phyloP scores from a whole-genome alignment of 1,140 invertebrate species.

The Aphaenogaster ashmeadi region DNA sequence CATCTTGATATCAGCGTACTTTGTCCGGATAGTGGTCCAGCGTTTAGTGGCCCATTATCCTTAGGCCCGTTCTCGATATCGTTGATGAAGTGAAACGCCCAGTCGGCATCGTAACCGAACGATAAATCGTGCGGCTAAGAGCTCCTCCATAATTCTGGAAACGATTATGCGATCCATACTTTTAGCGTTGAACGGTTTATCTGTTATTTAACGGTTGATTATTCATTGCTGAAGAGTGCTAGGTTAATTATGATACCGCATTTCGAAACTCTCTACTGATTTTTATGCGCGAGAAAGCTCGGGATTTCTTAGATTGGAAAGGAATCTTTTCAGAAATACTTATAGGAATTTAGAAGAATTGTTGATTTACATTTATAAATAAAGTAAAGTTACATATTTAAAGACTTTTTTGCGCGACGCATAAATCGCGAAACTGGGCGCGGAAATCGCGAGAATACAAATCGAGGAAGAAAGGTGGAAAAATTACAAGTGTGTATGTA shows the following conservation, averaged over 20 bases:
- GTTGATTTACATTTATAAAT: background rate
- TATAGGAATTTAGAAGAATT: background rate
- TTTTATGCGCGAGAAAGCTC: background rate
- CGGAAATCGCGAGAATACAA: slow-evolving; percentile 51
- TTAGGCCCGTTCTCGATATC: slow-evolving; percentile 63
- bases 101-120: slow-evolving; percentile 55
- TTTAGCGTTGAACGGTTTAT: slow-evolving; percentile 21
- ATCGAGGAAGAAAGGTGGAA: slow-evolving; percentile 36
- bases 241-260: slow-evolving; percentile 36
- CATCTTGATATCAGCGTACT: slow-evolving; percentile 22
- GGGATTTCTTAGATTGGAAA: background rate
- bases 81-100: slow-evolving; percentile 74
- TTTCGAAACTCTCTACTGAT: slow-evolving; percentile 29
- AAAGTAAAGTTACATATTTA: background rate
- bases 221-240: slow-evolving; percentile 53
- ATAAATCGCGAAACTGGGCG: background rate
- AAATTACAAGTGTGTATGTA: slow-evolving; percentile 46
- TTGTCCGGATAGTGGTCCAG: slow-evolving; percentile 53
- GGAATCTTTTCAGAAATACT: background rate
- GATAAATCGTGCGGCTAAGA: slow-evolving; percentile 68
- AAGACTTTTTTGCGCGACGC: background rate
- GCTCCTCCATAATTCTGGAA: slow-evolving; percentile 71
- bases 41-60: slow-evolving; percentile 71
- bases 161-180: slow-evolving; percentile 59
- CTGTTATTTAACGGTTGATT: slow-evolving; percentile 24